These are phyloP conservation scores for Cepaea hortensis DNA, from an alignment of 2,888 invertebrate species.

Conservation along the genomic window DNA sequence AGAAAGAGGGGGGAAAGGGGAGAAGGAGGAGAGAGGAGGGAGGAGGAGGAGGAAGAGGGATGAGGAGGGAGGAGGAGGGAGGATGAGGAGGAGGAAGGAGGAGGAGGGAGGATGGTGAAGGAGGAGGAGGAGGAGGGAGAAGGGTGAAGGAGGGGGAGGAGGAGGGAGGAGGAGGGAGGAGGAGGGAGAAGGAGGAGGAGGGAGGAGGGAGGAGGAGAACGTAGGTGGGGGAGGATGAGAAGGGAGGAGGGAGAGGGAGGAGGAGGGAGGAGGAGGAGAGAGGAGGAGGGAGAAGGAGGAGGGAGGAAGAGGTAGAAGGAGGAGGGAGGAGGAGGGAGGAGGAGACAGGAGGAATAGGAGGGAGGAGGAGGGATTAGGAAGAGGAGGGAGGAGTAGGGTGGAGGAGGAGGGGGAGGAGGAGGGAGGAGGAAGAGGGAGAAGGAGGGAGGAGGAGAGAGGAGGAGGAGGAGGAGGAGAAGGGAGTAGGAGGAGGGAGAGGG, in stretches of 20 bases:
- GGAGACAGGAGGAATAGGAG: no score
- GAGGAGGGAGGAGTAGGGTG: not conserved
- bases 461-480: no score
- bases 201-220: not conserved
- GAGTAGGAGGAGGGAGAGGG: no score
- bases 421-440: not conserved
- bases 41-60: not conserved
- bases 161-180: not conserved
- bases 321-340: no score
- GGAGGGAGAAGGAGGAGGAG: constrained; percentile 10
- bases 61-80: no score
- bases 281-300: not conserved
- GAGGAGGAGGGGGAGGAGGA: not conserved
- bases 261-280: not conserved
- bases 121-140: no score
- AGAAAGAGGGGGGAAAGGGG: not conserved
- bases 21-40: not conserved
- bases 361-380: no score
- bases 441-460: not conserved
- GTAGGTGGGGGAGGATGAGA: no score
- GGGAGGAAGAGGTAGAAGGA: no score
- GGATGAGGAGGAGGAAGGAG: no score
- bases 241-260: not conserved
- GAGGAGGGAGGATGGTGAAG: not conserved
- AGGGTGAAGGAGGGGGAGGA: not conserved